These are phyloP conservation scores for Anthopleura xanthogrammica DNA, from an alignment of 92 coral and sea anemone genomes.

Conservation along the genomic window DNA sequence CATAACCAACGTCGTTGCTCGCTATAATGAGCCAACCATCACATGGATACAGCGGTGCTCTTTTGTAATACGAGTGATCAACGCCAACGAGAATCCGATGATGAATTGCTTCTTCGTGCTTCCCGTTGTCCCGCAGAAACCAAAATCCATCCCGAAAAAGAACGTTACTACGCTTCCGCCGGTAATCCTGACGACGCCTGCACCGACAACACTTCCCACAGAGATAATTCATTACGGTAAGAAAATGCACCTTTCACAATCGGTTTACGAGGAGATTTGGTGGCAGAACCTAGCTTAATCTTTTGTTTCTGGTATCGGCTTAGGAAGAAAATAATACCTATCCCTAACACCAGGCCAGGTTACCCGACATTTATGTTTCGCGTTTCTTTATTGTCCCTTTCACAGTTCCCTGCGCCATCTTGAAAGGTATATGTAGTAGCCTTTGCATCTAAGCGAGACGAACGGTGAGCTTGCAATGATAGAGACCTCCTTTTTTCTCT, in stretches of 20 bases:
- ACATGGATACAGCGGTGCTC: constrained; percentile 63
- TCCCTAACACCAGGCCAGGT: no score
- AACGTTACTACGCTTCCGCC: constrained; percentile 23
- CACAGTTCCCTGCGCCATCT: no score
- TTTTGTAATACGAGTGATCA: constrained; percentile 46
- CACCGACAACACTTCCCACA: constrained; percentile 30
- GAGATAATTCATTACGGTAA: constrained; percentile 23
- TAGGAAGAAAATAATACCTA: no score
- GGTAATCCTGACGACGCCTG: constrained; percentile 30
- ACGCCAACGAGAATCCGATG: constrained; percentile 20
- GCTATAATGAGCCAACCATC: constrained; percentile 49
- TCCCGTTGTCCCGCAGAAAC: constrained; percentile 20
- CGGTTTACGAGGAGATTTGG: no score
- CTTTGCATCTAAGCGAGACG: no score
- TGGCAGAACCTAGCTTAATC: no score
- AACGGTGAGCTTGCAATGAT: no score
- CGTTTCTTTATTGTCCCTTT: no score
- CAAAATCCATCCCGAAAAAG: constrained; percentile 1
- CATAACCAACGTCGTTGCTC: constrained; percentile 49
- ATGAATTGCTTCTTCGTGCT: constrained; percentile 47
- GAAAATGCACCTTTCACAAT: neutral
- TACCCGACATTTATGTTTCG: no score
- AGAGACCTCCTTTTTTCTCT: no score
- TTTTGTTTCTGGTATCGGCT: no score
- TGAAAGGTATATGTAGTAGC: no score